Evolutionary conservation across 2,888 invertebrate genomes (phyloP), one percentile per base, ranked within the genome.

Genomic region (Chrysotoxum bicinctum): DNA sequence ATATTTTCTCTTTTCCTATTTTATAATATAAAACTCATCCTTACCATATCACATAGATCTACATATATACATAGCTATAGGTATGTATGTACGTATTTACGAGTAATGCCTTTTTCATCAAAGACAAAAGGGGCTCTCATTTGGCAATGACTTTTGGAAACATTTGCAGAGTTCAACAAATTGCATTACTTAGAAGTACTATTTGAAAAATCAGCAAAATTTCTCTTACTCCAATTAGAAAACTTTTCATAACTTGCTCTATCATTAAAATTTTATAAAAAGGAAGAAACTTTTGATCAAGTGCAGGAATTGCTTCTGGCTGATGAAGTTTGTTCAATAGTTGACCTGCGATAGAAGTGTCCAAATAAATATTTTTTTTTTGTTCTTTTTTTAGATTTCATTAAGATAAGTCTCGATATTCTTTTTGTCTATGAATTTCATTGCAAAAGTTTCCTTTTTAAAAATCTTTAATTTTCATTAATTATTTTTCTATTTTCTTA

Each of bases 261-360:
- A 30, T 64, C 64, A 64, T 48, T 14, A 43, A 43, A 6, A 23
- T 32, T 64, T 26, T 9, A 9, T 50, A 40, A 37, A 14, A 14
- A 64, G 16, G 23, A 21, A 69, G n/a, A 70, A 76, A 81, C 76
- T 76, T 81, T 75, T 81, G 76, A 81, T 81, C 81, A 56, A 76
- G 70, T 43, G 56, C 56, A 66, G 26, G 64, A 75, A 50, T 21
- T 52, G 56, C 81, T 72, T 43, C 64, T 66, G 64, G 70, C 62
- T 66, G 54, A 81, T 66, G n/a, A 12, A 70, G 64, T 72, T 76
- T 23, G 56, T 81, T 81, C 56, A 45, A 76, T 76, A 66, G 70
- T 76, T 81, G n/a, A n/a, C 81, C 70, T 50, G 12, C 16, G 70
- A 70, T 64, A n/a, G 50, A 37, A 70, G 7, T 32, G 48, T 16